These are phyloP conservation scores for Chromoteleia sp. DNA, from an alignment of 2,888 invertebrate genomes.

Conservation along the genomic window DNA sequence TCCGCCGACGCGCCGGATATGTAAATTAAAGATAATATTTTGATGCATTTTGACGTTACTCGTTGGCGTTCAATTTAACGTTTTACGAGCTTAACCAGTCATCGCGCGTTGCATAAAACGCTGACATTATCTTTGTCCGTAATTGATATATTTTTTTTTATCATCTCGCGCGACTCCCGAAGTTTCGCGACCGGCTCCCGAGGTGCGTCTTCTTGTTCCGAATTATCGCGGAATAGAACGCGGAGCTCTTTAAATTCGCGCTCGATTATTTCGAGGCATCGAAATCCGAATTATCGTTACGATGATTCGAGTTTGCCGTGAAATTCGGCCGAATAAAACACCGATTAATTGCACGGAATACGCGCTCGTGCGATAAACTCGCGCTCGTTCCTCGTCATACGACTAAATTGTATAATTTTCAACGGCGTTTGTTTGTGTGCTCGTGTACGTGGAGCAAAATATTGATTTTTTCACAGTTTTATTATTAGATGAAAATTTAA, in stretches of 20 bases:
- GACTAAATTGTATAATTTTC: constrained; percentile 36
- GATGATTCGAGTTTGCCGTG: neutral
- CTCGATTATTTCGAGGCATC: too few species aligned
- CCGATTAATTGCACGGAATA: neutral
- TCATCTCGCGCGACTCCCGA: neutral
- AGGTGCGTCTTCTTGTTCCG: too few species aligned
- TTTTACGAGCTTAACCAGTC: constrained; percentile 16
- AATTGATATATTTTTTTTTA: neutral
- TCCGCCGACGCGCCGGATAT: constrained; percentile 1
- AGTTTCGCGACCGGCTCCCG: too few species aligned
- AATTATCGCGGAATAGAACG: too few species aligned
- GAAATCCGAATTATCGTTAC: neutral
- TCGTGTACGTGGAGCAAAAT: constrained; percentile 17
- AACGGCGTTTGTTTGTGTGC: neutral
- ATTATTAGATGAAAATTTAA: constrained; percentile 62
- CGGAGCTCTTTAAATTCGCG: too few species aligned
- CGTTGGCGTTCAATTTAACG: constrained; percentile 25
- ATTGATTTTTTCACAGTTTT: constrained; percentile 55
- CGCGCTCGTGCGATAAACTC: constrained; percentile 14
- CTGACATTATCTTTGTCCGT: neutral
- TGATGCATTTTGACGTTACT: constrained; percentile 19
- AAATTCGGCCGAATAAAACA: neutral
- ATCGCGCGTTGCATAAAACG: constrained; percentile 15
- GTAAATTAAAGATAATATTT: constrained; percentile 37
- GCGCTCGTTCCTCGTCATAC: constrained; percentile 10